Percentiles rank a stretch among this genome's conserved stretches.
Evolutionary conservation across 2,888 invertebrate genomes (phyloP).

Genomic region (Bembecia ichneumoniformis): DNA sequence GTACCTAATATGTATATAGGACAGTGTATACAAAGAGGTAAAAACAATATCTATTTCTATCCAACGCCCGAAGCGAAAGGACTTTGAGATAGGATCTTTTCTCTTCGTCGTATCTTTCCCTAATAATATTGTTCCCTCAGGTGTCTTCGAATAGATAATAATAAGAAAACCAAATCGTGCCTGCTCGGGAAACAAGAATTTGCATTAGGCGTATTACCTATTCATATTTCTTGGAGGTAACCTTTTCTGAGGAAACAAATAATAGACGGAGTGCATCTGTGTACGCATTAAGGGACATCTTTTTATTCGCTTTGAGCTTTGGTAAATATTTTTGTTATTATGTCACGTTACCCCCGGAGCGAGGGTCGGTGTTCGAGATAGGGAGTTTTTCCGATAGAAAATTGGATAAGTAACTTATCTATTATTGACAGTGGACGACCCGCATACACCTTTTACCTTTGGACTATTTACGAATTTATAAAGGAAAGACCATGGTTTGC

Average conservation of each 20-base stretch:
- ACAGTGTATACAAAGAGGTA: too few species aligned
- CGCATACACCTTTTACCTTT: neutral
- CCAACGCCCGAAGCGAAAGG: constrained; percentile 8
- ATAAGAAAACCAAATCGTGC: constrained; percentile 42
- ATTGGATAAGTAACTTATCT: constrained; percentile 41
- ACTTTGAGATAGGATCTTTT: constrained; percentile 17
- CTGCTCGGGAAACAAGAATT: constrained; percentile 39
- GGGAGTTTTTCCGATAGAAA: constrained; percentile 28
- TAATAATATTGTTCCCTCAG: constrained; percentile 57
- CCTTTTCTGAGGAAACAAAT: constrained; percentile 57
- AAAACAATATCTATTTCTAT: neutral
- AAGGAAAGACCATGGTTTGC: neutral
- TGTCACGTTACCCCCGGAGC: constrained; percentile 35
- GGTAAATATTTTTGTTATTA: constrained; percentile 70
- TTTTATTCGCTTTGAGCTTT: constrained; percentile 60
- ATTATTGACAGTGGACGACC: constrained; percentile 34
- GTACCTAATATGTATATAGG: too few species aligned
- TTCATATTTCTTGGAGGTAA: constrained; percentile 29
- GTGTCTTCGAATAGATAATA: constrained; percentile 38
- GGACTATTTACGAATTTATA: neutral
- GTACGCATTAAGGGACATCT: constrained; percentile 66
- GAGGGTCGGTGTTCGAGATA: constrained; percentile 27
- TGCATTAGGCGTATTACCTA: constrained; percentile 55
- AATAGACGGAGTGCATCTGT: constrained; percentile 64
- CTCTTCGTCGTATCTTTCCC: constrained; percentile 41